Evolutionary conservation across 2,797 vertebrate genomes (phyloP), one percentile per base, ranked within the genome.

Genomic region (Chaetodon trifasciatus): DNA sequence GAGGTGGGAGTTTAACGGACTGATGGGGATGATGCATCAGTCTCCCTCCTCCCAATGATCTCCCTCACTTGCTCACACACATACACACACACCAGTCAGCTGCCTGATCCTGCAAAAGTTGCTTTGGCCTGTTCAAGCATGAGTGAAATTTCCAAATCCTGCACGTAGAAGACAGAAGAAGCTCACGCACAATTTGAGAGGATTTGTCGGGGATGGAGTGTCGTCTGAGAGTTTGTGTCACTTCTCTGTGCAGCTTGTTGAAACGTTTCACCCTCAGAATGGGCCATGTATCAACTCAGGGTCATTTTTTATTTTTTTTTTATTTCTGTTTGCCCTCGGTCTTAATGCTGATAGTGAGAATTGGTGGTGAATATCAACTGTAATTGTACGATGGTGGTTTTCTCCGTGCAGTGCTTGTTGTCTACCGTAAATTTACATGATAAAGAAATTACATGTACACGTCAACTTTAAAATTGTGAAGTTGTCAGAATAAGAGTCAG

Each of bases 241-340:
- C 56, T 63, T 86, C 56, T 81, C 23, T 60, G 52, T 86, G 82
- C 69, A 86, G 74, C 63, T 78, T 75, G 68, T 86, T 80, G 64
- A 76, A 79, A 71, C 19, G 3, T 62, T 50, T 64, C 39, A 56
- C 73, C 19, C 35, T 28, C 28, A 63, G 35, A 68, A 83, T 8
- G 47, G 37, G 12, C 79, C 70, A 58, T 1, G 40, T 39, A 62
- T 70, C 83, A 87, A 78, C 90, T 90, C 91, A 87, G 90, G 88
- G 79, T 89, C 62, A 9, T 44, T 13, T 44, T 44, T 32, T 32
- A 32, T 32, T 5, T 23, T 19, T 70, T 56, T 68, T 57, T 32
- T 23, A 32, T 23, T 32, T 71, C 42, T 66, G 32, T 82, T 82
- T 55, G 46, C 55, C 75, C 42, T 67, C 2, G 15, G 52, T 78